phyloP scores from a whole-genome alignment of 2,888 invertebrate species.

The Caenorhabditis zanzibari region DNA sequence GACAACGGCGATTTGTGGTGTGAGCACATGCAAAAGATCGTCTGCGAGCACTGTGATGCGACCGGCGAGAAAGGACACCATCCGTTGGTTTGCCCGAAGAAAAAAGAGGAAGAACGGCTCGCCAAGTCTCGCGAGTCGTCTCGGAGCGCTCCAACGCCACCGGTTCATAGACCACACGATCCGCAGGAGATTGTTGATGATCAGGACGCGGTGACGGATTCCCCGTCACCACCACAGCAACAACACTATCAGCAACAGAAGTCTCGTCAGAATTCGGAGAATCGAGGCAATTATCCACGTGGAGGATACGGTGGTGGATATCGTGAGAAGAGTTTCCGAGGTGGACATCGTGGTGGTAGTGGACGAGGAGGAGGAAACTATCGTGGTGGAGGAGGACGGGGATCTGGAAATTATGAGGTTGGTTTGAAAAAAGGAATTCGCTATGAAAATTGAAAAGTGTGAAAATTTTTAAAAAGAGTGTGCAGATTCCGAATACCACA shows the following conservation, averaged over 20 bases:
- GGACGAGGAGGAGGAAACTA: slow-evolving; percentile 17
- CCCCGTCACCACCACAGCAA: not conserved
- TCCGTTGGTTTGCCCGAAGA: slow-evolving; percentile 52
- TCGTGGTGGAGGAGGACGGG: slow-evolving; percentile 24
- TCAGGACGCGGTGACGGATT: not conserved
- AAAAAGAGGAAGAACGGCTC: slow-evolving; percentile 51
- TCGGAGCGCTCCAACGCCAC: not conserved
- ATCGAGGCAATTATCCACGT: not conserved
- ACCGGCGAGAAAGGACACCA: slow-evolving; percentile 59
- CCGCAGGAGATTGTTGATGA: slow-evolving; percentile 4
- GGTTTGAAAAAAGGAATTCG: not conserved
- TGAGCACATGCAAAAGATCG: slow-evolving; percentile 38
- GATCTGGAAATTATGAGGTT: slow-evolving; percentile 37
- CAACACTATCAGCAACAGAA: slow-evolving; percentile 5
- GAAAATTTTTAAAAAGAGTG: not conserved
- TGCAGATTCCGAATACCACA: not conserved
- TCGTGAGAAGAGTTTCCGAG: too few relatives aligned
- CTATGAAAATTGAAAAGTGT: not conserved
- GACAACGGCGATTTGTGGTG: slow-evolving; percentile 60
- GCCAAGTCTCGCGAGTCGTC: slow-evolving; percentile 30
- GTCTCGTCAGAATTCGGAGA: slow-evolving; percentile 41
- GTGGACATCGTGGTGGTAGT: slow-evolving; percentile 6
- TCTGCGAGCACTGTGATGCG: slow-evolving; percentile 39
- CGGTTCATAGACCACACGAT: not conserved
- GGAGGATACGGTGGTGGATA: not conserved